A percentile compares a stretch with the other conserved stretches of the same genome.
phyloP scores from a whole-genome alignment of 2,113 vertebrate species.

The Madoqua kirkii region DNA sequence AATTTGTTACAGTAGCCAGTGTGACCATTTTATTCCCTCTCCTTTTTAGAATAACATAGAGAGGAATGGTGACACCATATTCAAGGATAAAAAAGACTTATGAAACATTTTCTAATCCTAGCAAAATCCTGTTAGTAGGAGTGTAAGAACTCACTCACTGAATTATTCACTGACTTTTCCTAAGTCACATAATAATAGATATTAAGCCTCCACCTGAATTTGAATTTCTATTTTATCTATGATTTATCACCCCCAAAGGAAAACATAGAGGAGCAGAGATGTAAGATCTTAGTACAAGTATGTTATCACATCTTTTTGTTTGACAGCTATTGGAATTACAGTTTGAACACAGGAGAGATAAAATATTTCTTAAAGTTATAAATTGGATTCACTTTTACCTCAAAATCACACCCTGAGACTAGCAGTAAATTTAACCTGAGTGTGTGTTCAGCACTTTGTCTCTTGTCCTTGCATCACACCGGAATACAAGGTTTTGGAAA shows the following conservation, averaged over 20 bases:
- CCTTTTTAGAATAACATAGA: not conserved
- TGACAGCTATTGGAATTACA: not conserved
- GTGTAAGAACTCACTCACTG: not conserved
- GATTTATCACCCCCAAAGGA: not conserved
- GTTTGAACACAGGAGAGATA: not conserved
- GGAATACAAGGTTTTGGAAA: not conserved
- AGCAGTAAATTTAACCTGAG: not conserved
- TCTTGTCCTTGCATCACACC: not conserved
- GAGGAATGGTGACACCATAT: not conserved
- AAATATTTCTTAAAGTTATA: not conserved
- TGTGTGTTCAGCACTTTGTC: not conserved
- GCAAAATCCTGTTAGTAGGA: not conserved
- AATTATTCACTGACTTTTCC: not conserved
- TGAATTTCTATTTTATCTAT: not conserved
- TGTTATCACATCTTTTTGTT: not conserved
- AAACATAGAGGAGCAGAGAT: not conserved
- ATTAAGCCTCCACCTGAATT: not conserved
- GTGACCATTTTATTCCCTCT: not conserved
- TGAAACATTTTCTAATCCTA: conserved; percentile 5
- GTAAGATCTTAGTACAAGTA: not conserved
- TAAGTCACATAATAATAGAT: not conserved
- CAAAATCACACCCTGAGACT: not conserved
- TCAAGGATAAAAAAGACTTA: not conserved
- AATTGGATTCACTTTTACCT: not conserved
- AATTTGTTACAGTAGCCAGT: not conserved